Evolutionary conservation across 2,888 invertebrate genomes (phyloP), one percentile per base, ranked within the genome.

Genomic region (Dryococelus australis): DNA sequence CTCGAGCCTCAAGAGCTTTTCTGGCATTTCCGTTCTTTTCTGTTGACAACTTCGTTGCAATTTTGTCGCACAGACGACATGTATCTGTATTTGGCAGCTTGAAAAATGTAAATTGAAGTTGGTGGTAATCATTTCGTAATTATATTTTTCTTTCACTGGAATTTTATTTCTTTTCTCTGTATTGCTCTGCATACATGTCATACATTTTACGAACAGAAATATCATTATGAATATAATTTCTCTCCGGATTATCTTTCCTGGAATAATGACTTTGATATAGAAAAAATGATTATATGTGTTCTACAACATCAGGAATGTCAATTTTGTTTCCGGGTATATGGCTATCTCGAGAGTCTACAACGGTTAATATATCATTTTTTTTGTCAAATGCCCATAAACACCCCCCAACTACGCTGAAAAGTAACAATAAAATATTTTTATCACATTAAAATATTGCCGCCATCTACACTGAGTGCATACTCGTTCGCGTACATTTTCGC

Each of bases 361-460:
- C 24, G 83, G 27, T 27, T 35, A 13, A 43, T 28, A 83, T 27
- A 28, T 83, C 83, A 83, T 28, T 13, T 20, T 83, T 83, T 16
- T 6, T n/a, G n/a, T 35, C 35, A 83, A 35, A 43, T 35, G 26
- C 24, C 35, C 1, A 24, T 83, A 83, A 83, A 83, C 83, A 28
- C 83, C 28, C 83, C 83, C 28, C 35, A 24, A 43, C 83, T 83
- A 20, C 35, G 35, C 12, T 83, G 83, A 28, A 83, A n/a, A 43
- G 83, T 83, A 28, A 24, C 83, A 43, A 83, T 26, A 83, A 28
- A 83, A 12, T 83, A 83, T 43, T 28, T 83, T 43, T 83, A 26
- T 35, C 83, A 83, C 24, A 83, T 24, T 20, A 12, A 4, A 28
- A 43, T 43, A 28, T 43, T 43, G 13, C 12, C 28, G 28, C 20